Percentiles rank a stretch among this genome's conserved stretches.
phyloP scores from a whole-genome alignment of 2,797 vertebrate species.

The Premnoplex brunnescens region DNA sequence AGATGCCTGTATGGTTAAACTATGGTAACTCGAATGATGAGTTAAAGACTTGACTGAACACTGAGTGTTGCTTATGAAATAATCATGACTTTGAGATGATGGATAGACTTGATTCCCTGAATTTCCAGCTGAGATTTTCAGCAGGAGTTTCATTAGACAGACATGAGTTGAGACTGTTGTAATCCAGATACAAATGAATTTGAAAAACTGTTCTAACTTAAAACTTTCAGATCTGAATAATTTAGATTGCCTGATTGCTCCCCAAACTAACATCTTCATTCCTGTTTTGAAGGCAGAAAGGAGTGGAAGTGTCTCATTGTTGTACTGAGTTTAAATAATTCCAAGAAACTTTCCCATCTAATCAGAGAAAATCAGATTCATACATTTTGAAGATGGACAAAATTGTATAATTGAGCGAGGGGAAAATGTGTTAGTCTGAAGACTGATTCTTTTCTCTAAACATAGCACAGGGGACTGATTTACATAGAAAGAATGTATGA shows the following conservation, averaged over 20 bases:
- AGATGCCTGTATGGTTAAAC: conserved; percentile 66
- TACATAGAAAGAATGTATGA: neutral
- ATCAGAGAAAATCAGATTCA: conserved; percentile 63
- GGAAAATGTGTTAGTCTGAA: conserved; percentile 13
- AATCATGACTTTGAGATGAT: conserved; percentile 76
- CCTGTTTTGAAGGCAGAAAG: conserved; percentile 52
- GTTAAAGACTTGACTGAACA: conserved; percentile 78
- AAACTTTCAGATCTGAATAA: conserved; percentile 71
- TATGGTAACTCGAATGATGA: conserved; percentile 66
- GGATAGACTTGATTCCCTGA: conserved; percentile 70
- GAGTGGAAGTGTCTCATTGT: conserved; percentile 33
- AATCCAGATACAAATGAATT: conserved; percentile 71
- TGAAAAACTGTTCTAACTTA: conserved; percentile 67
- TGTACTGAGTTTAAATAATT: conserved; percentile 39
- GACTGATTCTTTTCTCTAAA: neutral
- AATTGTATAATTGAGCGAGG: conserved; percentile 1
- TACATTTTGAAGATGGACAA: conserved; percentile 37
- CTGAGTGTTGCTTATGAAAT: conserved; percentile 78
- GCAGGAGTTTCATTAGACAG: conserved; percentile 76
- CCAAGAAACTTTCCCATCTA: conserved; percentile 33
- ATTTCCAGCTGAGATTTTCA: conserved; percentile 79
- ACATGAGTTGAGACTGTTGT: conserved; percentile 53
- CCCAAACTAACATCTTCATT: conserved; percentile 67
- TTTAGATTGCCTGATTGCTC: conserved; percentile 65
- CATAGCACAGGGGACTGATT: neutral